Conservation (phyloP, 2,888 invertebrate genomes). For the Agelastica alni region DNA sequence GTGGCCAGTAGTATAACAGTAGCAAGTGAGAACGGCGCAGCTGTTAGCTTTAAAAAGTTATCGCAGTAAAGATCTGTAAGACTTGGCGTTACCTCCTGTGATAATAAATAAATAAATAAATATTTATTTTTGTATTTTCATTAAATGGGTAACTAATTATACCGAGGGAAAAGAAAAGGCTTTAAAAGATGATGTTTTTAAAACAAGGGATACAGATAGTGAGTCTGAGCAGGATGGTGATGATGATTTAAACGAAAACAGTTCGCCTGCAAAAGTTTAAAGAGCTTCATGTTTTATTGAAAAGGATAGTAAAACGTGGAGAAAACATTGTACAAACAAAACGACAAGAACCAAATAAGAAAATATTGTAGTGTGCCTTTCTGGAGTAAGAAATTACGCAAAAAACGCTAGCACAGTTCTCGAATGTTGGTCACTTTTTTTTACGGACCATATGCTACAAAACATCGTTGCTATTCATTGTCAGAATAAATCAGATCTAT, state of each 20-base stretch:
- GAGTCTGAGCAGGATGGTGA: too few species aligned
- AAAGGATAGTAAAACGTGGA: neutral
- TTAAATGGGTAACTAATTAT: too few species aligned
- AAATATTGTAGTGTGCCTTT: neutral
- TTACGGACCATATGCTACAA: neutral
- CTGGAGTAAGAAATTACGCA: neutral
- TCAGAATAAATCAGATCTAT: neutral
- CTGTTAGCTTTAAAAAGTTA: too few species aligned
- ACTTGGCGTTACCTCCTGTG: neutral
- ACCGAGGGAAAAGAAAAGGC: too few species aligned
- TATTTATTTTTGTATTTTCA: too few species aligned
- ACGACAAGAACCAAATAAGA: neutral
- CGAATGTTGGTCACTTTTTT: neutral
- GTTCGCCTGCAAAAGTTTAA: too few species aligned
- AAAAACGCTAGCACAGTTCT: neutral
- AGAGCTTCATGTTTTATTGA: neutral
- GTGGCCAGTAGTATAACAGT: neutral
- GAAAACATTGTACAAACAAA: constrained; percentile 1
- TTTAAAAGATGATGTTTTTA: too few species aligned
- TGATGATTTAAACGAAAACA: too few species aligned
- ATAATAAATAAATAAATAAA: too few species aligned
- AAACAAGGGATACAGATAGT: too few species aligned
- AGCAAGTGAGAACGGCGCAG: neutral
- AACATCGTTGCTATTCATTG: neutral
- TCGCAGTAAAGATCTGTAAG: neutral